Base-by-base conservation (phyloP, 1,140 invertebrate genomes). In the Chymomyza costata region DNA sequence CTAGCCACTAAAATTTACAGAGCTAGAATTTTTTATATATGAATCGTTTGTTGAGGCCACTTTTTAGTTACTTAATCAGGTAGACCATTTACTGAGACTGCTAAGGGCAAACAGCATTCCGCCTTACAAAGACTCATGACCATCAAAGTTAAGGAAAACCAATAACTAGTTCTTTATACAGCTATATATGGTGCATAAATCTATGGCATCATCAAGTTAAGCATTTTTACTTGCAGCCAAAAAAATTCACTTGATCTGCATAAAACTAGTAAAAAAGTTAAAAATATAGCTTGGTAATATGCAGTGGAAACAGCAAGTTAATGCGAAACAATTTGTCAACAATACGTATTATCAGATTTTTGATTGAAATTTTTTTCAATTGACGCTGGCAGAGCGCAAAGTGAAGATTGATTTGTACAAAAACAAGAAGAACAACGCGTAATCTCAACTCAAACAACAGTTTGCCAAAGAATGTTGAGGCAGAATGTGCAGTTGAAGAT, bases 251-350 rank as follows among this genome's bases (percentile, higher is more conserved):
- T n/a, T n/a, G n/a, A n/a, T n/a, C n/a, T n/a, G n/a, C n/a, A n/a
- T n/a, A n/a, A n/a, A n/a, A n/a, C n/a, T n/a, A n/a, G n/a, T n/a
- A n/a, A n/a, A n/a, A n/a, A n/a, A 34, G 31, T 11, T 3, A 34
- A 11, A 11, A 34, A 34, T n/a, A 6, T 3, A 34, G 3, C 13
- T 34, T 11, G 31, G 7, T 3, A n/a, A 11, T 34, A 34, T n/a
- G 7, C 31, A 39, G 8, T 18, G 11, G 39, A 25, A 48, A 31
- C 38, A 39, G 45, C 19, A 48, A 65, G 57, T 57, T 56, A 53
- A 54, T 66, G 50, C 57, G 56, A 60, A 62, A 59, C 60, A 59
- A 67, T 65, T 71, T 68, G 67, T 65, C 60, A 68, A 65, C 65
- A 65, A 68, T 59, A 39, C 51, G 55, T 64, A 55, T 59, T 70